A percentile compares a stretch with the other conserved stretches of the same genome.
Conservation (phyloP, 2,797 vertebrate species). For the Sebastes flavidus region DNA sequence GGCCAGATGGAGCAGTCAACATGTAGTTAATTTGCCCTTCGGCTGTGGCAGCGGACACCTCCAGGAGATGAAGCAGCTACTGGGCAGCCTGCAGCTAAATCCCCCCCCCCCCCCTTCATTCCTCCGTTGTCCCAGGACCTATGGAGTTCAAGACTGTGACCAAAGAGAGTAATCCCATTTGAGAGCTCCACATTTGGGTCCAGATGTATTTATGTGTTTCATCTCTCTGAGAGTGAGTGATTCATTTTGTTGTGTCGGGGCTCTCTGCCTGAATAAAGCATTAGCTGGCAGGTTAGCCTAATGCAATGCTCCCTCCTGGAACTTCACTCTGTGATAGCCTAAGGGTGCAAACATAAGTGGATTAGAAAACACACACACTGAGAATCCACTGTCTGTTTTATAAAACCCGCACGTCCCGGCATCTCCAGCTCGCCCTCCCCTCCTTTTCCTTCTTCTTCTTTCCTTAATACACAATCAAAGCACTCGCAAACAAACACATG, state of each 20-base stretch:
- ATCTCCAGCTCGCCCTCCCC: not conserved
- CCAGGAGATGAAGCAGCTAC: not conserved
- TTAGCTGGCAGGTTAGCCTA: slow-evolving; percentile 62
- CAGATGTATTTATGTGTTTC: slow-evolving; percentile 40
- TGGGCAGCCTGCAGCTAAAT: slow-evolving; percentile 4
- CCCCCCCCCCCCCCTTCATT: not conserved
- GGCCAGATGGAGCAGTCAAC: slow-evolving; percentile 49
- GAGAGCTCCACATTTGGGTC: slow-evolving; percentile 7
- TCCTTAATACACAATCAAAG: slow-evolving; percentile 11
- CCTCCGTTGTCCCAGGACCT: not conserved
- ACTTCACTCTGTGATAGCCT: slow-evolving; percentile 58
- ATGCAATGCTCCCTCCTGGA: slow-evolving; percentile 59
- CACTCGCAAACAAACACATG: slow-evolving; percentile 7
- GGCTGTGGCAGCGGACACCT: not conserved
- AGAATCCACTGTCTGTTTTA: slow-evolving; percentile 45
- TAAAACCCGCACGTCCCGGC: slow-evolving; percentile 28
- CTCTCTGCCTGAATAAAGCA: slow-evolving; percentile 54
- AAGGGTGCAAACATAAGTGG: slow-evolving; percentile 66
- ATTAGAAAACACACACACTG: slow-evolving; percentile 59
- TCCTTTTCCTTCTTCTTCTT: not conserved
- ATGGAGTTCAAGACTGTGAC: slow-evolving; percentile 28
- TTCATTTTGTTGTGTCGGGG: slow-evolving; percentile 48
- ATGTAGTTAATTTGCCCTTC: slow-evolving; percentile 46
- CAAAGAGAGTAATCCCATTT: slow-evolving; percentile 34
- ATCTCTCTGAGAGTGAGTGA: slow-evolving; percentile 39